phyloP scores from a whole-genome alignment of 2,797 vertebrate genomes.

The Sebastes goodei region DNA sequence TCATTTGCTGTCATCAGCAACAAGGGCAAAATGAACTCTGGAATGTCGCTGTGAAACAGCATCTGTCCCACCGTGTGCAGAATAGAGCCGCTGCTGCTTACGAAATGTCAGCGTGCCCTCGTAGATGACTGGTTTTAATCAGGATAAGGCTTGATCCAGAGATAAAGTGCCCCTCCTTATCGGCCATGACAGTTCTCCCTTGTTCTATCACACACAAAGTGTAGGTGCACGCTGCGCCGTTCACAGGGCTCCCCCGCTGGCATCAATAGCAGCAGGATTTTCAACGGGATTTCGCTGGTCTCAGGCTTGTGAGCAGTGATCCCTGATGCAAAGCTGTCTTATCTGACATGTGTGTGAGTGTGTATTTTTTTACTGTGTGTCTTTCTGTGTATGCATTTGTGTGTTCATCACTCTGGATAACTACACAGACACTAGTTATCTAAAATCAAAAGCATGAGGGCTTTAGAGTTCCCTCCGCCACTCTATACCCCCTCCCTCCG shows the following conservation, averaged over 20 bases:
- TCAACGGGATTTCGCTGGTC: constrained; percentile 69
- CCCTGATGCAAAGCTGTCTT: constrained; percentile 70
- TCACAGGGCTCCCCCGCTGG: constrained; percentile 65
- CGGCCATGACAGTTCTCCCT: constrained; percentile 64
- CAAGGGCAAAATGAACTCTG: constrained; percentile 27
- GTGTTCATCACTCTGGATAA: constrained; percentile 33
- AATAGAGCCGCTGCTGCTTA: constrained; percentile 33
- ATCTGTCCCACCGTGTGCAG: constrained; percentile 13
- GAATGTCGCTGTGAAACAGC: constrained; percentile 25
- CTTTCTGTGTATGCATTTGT: constrained; percentile 18
- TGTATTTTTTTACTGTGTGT: background rate
- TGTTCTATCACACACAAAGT: constrained; percentile 68
- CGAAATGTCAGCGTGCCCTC: constrained; percentile 56
- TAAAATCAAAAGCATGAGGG: constrained; percentile 52
- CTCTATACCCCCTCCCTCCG: constrained; percentile 3
- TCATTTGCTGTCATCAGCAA: constrained; percentile 41
- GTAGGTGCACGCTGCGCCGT: constrained; percentile 18
- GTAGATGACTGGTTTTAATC: constrained; percentile 64
- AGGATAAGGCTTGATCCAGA: constrained; percentile 64
- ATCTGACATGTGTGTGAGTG: constrained; percentile 59
- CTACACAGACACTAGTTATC: constrained; percentile 59
- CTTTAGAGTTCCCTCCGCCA: constrained; percentile 33
- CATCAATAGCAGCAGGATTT: constrained; percentile 68
- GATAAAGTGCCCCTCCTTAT: constrained; percentile 77
- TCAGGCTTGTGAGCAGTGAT: constrained; percentile 67